Evolutionary conservation across 1,140 invertebrate species (phyloP), one percentile per base, ranked within the genome.

Genomic region (Zaprionus lachaisei): DNA sequence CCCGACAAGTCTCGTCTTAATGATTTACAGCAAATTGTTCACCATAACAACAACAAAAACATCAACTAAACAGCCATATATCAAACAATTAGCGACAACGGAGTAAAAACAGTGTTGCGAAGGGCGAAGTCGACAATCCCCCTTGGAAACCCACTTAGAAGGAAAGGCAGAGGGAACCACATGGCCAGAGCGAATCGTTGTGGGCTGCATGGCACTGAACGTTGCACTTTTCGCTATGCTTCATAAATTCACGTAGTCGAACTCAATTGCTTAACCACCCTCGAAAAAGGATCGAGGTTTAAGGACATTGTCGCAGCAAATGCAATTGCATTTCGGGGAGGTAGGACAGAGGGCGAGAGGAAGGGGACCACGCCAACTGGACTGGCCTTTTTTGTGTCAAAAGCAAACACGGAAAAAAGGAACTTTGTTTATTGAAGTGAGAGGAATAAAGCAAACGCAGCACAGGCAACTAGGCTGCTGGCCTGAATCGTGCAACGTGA

Each of bases 51-150:
- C 84, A 63, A 24, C 49, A 41, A 20, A 2, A 51, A 62, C 37
- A 22, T 56, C 28, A 38, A 20, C 12, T 49, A 72, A 66, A 65
- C 38, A 74, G 20, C 69, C 57, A 90, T 82, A 85, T 80, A 82
- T 85, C 76, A 78, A 83, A 70, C 85, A 89, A 89, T 89, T 90
- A 90, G 85, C 85, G 73, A 84, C 85, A 90, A 74, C 62, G 75
- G 79, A 90, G 68, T 90, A 82, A 84, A 80, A 81, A 89, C 58
- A 55, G 60, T 57, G 47, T 41, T 34, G 54, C 54, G 5, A 49
- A 65, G 77, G 71, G 80, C 75, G 62, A 73, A 60, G 44, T 44
- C 14, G 6, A 65, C 22, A 6, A 7, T 17, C 22, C 22, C 20
- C 49, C n/a, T 61, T 15, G 22, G 31, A 22, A 41, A 34, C n/a